phyloP scores from a whole-genome alignment of 2,113 vertebrate genomes.

The Mirza zaza region DNA sequence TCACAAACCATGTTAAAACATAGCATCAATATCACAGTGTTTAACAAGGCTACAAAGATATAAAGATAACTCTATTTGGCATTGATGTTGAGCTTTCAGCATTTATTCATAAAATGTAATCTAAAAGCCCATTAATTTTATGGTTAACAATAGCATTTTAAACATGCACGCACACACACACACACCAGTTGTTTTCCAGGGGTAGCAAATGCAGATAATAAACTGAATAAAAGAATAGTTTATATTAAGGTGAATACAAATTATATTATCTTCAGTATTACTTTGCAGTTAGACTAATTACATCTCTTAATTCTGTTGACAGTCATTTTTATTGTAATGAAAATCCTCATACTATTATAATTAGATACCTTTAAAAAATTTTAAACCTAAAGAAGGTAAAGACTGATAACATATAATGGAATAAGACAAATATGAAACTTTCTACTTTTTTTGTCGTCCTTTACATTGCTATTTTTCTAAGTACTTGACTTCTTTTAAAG shows the following conservation, averaged over 20 bases:
- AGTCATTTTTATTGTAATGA: not conserved
- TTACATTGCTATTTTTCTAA: not conserved
- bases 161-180: not conserved
- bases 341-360: not conserved
- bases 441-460: not conserved
- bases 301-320: not conserved
- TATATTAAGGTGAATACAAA: not conserved
- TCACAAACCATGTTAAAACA: not conserved
- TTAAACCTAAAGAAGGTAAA: not conserved
- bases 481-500: not conserved
- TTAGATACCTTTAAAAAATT: slow-evolving; percentile 1
- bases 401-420: not conserved
- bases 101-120: not conserved
- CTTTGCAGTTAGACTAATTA: not conserved
- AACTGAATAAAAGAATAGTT: not conserved
- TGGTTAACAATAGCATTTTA: not conserved
- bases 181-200: not conserved
- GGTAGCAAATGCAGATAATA: not conserved
- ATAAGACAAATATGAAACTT: not conserved
- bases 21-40: not conserved
- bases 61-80: not conserved
- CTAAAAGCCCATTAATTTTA: not conserved
- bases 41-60: not conserved
- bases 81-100: not conserved
- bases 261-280: not conserved